Conservation (phyloP, 1,140 invertebrate species). For the Nixonia krombeini region DNA sequence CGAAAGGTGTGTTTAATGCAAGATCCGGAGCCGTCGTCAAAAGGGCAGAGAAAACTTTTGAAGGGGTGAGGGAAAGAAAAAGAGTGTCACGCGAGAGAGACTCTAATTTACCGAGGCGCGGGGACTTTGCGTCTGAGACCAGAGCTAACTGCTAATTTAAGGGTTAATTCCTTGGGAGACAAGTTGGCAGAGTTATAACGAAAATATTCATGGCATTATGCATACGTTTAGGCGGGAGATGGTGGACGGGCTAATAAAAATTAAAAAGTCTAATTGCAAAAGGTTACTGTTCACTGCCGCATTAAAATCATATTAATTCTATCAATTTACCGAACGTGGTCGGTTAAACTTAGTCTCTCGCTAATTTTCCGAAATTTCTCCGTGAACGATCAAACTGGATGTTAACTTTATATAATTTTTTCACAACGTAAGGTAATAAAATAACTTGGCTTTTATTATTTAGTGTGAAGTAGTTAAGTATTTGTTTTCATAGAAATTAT, state of each 20-base stretch:
- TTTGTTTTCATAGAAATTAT: too few species aligned
- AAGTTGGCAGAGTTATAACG: slow-evolving; percentile 72
- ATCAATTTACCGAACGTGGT: slow-evolving; percentile 37
- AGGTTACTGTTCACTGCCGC: slow-evolving; percentile 47
- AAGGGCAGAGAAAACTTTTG: slow-evolving; percentile 59
- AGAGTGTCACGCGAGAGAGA: slow-evolving; percentile 49
- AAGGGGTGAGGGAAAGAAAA: slow-evolving; percentile 46
- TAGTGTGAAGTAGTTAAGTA: too few species aligned
- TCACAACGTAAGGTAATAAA: too few species aligned
- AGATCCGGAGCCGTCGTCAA: slow-evolving; percentile 44
- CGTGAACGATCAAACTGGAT: too few species aligned
- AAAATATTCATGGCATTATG: slow-evolving; percentile 74
- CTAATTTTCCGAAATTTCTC: slow-evolving; percentile 10
- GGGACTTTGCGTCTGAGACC: slow-evolving; percentile 68
- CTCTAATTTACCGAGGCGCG: slow-evolving; percentile 69
- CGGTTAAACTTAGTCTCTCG: neutral
- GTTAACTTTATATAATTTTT: too few species aligned
- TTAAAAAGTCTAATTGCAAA: slow-evolving; percentile 73
- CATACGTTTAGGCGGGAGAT: slow-evolving; percentile 67
- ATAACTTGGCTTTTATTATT: too few species aligned
- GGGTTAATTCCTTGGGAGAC: slow-evolving; percentile 73
- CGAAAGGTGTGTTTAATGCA: slow-evolving; percentile 38
- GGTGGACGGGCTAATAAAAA: slow-evolving; percentile 70
- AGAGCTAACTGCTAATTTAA: slow-evolving; percentile 73
- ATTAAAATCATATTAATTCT: slow-evolving; percentile 43